Base-by-base conservation (phyloP, 2,113 vertebrate genomes). In the Todiramphus chloris region DNA sequence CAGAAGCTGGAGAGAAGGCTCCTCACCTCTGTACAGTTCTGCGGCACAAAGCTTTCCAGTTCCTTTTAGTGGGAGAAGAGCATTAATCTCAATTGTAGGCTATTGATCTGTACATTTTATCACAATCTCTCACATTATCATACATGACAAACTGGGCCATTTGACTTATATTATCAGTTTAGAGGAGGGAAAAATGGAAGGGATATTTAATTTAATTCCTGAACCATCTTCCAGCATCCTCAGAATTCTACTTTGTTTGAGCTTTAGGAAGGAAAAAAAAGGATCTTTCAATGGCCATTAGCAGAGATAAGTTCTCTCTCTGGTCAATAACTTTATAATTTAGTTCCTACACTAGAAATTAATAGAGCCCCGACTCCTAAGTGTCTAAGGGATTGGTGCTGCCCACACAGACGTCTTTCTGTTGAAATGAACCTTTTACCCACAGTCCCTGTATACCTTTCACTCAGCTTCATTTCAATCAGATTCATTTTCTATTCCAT, bases 271-370 rank as follows among this genome's bases (percentile, higher is more conserved):
- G 82, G 85, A 83, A 67, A 73, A 77, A 87, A 73, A 91, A 83
- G 72, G 50, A 87, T 82, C 56, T 83, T 96, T 96, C 85, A 96
- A 94, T 94, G 62, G 75, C 90, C 79, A 83, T 95, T 96, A 93
- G 87, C 75, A 81, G 89, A 95, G 93, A 92, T 63, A 97, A 97
- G 92, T 94, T 53, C 55, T 93, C 81, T 94, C 74, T 92, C 79
- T 93, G 95, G 96, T 97, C 94, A 96, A 67, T 97, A 97, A 96
- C 80, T 97, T 89, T 56, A 86, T 97, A 96, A 97, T 94, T 96
- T 96, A 97, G 93, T 94, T 96, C 60, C 83, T 91, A 97, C 93
- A 63, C 67, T 91, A 94, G 90, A 95, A 97, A 97, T 96, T 97
- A 93, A 97, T 97, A 97, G 96, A 94, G 68, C 88, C 74, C 72